These are phyloP conservation scores for Molorchus minor DNA, from an alignment of 2,888 invertebrate genomes.

Conservation along the genomic window DNA sequence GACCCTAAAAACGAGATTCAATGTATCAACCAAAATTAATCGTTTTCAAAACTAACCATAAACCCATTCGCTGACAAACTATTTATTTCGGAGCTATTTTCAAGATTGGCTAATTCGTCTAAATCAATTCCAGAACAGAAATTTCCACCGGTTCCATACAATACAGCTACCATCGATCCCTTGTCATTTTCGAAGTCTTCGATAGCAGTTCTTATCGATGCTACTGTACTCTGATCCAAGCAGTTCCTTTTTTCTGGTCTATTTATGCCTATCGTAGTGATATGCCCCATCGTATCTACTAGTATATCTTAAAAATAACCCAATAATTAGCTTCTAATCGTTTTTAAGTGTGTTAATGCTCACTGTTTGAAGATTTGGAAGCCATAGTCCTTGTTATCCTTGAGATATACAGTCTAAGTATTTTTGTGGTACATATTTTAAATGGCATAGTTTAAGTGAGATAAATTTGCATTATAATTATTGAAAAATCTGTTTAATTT, in stretches of 20 bases:
- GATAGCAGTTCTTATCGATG: conserved; percentile 76
- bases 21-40: background rate
- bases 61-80: conserved; percentile 33
- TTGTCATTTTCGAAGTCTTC: conserved; percentile 82
- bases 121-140: conserved; percentile 95
- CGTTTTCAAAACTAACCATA: conserved; percentile 37
- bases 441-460: conserved; percentile 1
- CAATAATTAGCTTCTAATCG: background rate
- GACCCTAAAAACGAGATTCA: conserved; percentile 63
- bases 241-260: conserved; percentile 85
- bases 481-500: too few relatives aligned
- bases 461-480: background rate
- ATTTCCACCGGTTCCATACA: conserved; percentile 91
- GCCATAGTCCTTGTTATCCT: conserved; percentile 6
- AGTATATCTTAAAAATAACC: conserved; percentile 46
- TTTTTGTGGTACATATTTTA: conserved; percentile 8
- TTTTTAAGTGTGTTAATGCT: background rate
- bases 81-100: conserved; percentile 39
- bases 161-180: conserved; percentile 74
- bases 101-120: conserved; percentile 70
- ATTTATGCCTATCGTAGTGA: conserved; percentile 88
- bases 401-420: conserved; percentile 3
- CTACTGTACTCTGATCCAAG: conserved; percentile 75
- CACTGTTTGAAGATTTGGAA: conserved; percentile 10
- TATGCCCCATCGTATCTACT: conserved; percentile 70